A percentile compares a stretch with the other conserved stretches of the same genome.
phyloP scores from a whole-genome alignment of 2,113 vertebrate species.

The Cathartes aura region DNA sequence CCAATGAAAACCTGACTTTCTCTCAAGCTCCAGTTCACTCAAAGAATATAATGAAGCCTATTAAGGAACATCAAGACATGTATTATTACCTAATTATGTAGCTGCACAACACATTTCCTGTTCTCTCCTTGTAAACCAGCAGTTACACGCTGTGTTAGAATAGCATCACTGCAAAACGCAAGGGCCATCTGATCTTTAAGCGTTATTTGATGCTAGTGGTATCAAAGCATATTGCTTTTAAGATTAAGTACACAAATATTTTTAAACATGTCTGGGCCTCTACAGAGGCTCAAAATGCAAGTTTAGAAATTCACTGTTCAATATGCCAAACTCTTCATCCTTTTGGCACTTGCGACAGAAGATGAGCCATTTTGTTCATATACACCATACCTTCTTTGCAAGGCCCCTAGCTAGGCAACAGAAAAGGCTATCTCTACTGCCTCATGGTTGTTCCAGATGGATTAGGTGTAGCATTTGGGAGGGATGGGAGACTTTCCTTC shows the following conservation, averaged over 20 bases:
- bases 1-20: background rate
- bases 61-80: slow-evolving; percentile 26
- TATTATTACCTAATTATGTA: slow-evolving; percentile 50
- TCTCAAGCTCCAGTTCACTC: slow-evolving; percentile 12
- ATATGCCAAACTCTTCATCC: background rate
- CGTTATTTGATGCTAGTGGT: background rate
- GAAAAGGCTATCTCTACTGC: background rate
- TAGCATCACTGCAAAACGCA: background rate
- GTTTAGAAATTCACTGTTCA: background rate
- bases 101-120: slow-evolving; percentile 14
- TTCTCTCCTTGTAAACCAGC: background rate
- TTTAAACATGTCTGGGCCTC: background rate
- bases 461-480: background rate
- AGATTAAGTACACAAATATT: background rate
- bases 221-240: background rate
- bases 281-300: background rate
- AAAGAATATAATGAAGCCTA: slow-evolving; percentile 15
- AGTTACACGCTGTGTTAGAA: slow-evolving; percentile 20
- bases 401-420: background rate
- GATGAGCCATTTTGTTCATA: background rate
- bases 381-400: background rate
- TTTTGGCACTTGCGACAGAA: background rate
- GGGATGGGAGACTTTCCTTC: background rate
- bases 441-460: background rate
- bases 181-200: background rate